Evolutionary conservation across 2,113 vertebrate species (phyloP).

Genomic region (Alces alces): DNA sequence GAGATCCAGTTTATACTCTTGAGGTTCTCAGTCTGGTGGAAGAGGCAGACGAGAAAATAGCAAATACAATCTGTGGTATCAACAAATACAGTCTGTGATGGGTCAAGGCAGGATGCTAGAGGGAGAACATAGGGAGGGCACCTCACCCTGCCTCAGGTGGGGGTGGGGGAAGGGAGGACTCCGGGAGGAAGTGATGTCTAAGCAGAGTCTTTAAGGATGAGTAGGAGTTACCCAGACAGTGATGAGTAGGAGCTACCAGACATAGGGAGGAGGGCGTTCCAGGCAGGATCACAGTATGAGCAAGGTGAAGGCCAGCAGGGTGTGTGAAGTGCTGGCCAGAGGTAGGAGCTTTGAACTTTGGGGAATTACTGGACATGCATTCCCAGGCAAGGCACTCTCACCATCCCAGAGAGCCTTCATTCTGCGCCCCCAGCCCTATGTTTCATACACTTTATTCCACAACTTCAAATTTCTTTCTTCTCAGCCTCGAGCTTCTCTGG

Average conservation of each 20-base stretch:
- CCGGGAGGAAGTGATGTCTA: slow-evolving; percentile 29
- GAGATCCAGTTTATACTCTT: not conserved
- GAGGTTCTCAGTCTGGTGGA: not conserved
- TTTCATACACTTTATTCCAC: not conserved
- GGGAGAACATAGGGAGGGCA: not conserved
- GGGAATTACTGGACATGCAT: not conserved
- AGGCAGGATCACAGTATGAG: not conserved
- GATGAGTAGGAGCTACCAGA: slow-evolving; percentile 50
- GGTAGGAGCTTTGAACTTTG: not conserved
- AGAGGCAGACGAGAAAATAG: not conserved
- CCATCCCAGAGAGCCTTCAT: not conserved
- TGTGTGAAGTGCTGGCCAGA: not conserved
- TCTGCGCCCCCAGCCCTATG: not conserved
- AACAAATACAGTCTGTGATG: not conserved
- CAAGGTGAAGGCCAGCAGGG: not conserved
- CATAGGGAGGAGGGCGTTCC: slow-evolving; percentile 30
- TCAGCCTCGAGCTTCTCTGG: not conserved
- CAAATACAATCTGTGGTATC: not conserved
- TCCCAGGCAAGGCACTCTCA: not conserved
- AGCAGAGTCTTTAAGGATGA: slow-evolving; percentile 31
- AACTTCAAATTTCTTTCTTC: not conserved
- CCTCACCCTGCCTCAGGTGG: not conserved
- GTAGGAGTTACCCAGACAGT: slow-evolving; percentile 36
- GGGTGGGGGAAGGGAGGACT: not conserved
- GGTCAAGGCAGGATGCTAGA: not conserved